Percentiles rank a stretch among this genome's conserved stretches.
phyloP scores from a whole-genome alignment of 2,797 vertebrate genomes.

The Anguilla pacifica region DNA sequence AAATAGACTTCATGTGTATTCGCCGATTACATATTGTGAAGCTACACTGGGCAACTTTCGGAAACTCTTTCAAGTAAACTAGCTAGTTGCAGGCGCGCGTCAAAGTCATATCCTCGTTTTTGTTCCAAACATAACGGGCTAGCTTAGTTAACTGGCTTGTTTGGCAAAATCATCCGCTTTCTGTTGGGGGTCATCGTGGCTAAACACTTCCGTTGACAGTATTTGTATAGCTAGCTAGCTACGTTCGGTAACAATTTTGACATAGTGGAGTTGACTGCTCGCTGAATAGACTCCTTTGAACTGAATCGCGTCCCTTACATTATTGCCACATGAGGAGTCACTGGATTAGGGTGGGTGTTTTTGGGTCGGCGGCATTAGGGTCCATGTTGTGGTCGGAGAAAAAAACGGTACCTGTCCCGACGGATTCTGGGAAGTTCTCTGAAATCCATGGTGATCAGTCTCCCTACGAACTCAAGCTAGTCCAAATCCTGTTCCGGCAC shows the following conservation, averaged over 20 bases:
- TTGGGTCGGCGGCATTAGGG: constrained; percentile 71
- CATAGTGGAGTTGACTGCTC: background rate
- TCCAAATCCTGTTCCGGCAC: constrained; percentile 89
- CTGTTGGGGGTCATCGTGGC: background rate
- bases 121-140: background rate
- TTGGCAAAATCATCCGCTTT: background rate
- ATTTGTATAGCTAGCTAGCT: background rate
- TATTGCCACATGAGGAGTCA: constrained; percentile 63
- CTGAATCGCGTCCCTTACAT: background rate
- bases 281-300: background rate
- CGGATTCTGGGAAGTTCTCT: background rate
- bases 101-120: background rate
- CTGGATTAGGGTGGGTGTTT: constrained; percentile 64
- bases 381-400: constrained; percentile 71
- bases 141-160: background rate
- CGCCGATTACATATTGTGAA: background rate
- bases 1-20: background rate
- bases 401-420: constrained; percentile 49
- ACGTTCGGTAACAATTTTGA: background rate
- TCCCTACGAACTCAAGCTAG: constrained; percentile 78
- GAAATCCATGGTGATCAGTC: constrained; percentile 36
- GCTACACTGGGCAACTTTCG: background rate
- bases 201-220: background rate
- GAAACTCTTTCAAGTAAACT: background rate
- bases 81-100: background rate